A percentile compares a stretch with the other conserved stretches of the same genome.
Evolutionary conservation across 2,797 vertebrate genomes (phyloP).

Genomic region (Triplophysa yarkandensis): DNA sequence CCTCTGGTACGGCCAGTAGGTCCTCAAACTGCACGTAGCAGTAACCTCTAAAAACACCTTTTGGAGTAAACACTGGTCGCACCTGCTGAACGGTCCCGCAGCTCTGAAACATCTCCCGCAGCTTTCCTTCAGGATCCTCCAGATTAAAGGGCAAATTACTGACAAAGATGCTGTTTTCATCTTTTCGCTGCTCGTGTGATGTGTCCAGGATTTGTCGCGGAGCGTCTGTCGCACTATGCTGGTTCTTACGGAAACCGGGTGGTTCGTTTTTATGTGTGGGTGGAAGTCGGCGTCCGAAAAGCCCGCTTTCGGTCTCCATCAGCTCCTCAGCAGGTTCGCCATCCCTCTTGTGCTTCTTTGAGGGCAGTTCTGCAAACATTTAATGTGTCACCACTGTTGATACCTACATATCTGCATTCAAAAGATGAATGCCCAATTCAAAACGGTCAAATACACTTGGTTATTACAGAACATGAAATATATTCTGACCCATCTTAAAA

Average conservation of each 20-base stretch:
- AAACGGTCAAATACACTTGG: not conserved
- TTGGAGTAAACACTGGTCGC: conserved; percentile 82
- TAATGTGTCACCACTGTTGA: not conserved
- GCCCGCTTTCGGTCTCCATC: conserved; percentile 77
- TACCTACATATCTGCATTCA: not conserved
- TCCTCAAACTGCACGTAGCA: conserved; percentile 90
- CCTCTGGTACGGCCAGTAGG: conserved; percentile 73
- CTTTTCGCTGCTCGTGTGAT: conserved; percentile 81
- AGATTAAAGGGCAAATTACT: conserved; percentile 91
- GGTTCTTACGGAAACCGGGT: conserved; percentile 69
- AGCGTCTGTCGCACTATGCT: conserved; percentile 50
- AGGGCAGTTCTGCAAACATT: conserved; percentile 70
- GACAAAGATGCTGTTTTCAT: conserved; percentile 87
- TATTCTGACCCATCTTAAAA: not conserved
- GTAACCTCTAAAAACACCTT: conserved; percentile 89
- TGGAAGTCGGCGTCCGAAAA: conserved; percentile 70
- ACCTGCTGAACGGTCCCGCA: conserved; percentile 85
- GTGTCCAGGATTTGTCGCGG: conserved; percentile 70
- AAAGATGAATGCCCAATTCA: not conserved
- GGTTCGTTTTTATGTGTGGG: conserved; percentile 53
- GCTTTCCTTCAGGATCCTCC: conserved; percentile 81
- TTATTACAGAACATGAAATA: not conserved
- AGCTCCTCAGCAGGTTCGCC: conserved; percentile 68
- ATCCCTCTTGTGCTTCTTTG: conserved; percentile 80
- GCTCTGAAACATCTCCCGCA: conserved; percentile 81